Conservation (phyloP, 2,797 vertebrate genomes). For the Poecile montanus region DNA sequence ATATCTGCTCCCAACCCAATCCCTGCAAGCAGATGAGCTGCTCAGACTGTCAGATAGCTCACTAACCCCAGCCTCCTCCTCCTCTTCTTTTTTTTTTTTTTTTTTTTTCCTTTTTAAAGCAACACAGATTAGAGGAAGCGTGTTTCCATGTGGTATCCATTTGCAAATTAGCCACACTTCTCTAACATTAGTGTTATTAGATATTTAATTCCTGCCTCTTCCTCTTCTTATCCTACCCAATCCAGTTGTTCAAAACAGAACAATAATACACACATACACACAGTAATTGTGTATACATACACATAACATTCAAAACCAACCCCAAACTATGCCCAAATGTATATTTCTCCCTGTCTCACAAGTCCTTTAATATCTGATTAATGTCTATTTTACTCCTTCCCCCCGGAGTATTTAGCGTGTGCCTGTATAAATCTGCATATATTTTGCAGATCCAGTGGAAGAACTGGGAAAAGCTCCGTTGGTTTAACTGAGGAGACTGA, state of each 20-base stretch:
- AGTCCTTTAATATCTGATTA: slow-evolving; percentile 72
- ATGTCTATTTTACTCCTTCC: slow-evolving; percentile 54
- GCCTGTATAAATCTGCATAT: slow-evolving; percentile 69
- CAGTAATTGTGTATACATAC: not conserved
- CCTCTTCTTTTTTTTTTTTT: not conserved
- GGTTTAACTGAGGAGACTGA: not conserved
- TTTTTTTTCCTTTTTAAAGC: not conserved
- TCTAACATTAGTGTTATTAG: not conserved
- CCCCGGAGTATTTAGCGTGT: slow-evolving; percentile 42
- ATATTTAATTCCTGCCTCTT: not conserved
- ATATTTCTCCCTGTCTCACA: slow-evolving; percentile 39
- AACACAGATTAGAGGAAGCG: slow-evolving; percentile 15
- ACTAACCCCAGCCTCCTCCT: not conserved
- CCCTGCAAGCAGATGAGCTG: slow-evolving; percentile 36
- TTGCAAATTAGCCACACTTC: slow-evolving; percentile 53
- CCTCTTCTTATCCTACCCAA: not conserved
- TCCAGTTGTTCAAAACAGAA: not conserved
- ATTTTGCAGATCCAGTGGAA: slow-evolving; percentile 65
- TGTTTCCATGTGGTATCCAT: slow-evolving; percentile 34
- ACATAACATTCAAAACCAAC: not conserved
- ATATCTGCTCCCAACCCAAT: not conserved
- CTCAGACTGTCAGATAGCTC: slow-evolving; percentile 46
- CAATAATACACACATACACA: not conserved
- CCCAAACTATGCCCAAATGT: not conserved
- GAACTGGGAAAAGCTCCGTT: not conserved